Base-by-base conservation (phyloP, 2,888 invertebrate genomes). In the Scrobipalpa costella region DNA sequence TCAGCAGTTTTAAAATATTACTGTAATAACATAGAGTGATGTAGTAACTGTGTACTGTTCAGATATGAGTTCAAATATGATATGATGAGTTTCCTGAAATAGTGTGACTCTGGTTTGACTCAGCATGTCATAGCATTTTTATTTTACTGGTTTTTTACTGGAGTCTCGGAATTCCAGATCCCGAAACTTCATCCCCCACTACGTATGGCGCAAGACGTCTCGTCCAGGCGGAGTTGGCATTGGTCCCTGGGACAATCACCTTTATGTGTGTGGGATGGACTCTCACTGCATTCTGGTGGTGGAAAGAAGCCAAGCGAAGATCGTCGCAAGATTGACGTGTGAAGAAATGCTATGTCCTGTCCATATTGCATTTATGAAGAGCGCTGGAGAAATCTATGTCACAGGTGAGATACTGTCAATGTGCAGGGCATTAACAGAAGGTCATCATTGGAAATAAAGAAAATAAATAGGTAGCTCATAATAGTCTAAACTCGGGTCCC, bases 151-250 rank as follows among this genome's bases (percentile, higher is more conserved):
- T n/a, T n/a, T n/a, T n/a, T n/a, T n/a, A n/a, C n/a, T 40, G 40
- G n/a, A 3, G 13, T 13, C 5, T 9, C 1, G 11, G 40, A 0
- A 11, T 40, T 40, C 13, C 72, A 94, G 93, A 72, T 90, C 90
- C 7, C 88, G 92, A 33, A 85, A 82, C 66, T 93, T 93, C 74
- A 73, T 85, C 8, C 93, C 93, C 0, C 93, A 93, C 71, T 85
- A 92, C 68, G 78, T 92, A 27, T 92, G 93, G 93, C 86, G 89
- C 47, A 92, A 93, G 78, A 89, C 92, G 52, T 92, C 93, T 0
- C 88, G 95, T 71, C 96, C 96, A 0, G 92, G 94, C 21, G 96
- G 96, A 0, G 84, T 96, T 0, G 94, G 93, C 0, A 85, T 94
- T 11, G 92, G 94, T 38, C 94, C 94, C 0, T 94, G 94, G 92